Conservation (phyloP, 2,113 vertebrate genomes). For the Alectura lathami region DNA sequence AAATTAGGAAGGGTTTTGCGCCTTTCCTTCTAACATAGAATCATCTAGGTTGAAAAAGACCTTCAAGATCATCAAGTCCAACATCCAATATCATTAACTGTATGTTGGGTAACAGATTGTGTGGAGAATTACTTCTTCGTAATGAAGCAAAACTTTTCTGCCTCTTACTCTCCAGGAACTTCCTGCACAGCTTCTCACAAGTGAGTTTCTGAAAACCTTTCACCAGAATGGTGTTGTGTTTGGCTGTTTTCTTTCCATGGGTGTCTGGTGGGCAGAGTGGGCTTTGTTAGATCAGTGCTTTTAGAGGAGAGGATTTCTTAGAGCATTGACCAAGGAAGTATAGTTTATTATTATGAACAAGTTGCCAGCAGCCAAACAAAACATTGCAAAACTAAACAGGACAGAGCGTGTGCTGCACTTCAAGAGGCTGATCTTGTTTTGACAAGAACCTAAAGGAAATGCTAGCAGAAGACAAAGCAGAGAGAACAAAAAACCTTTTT, state of each 20-base stretch:
- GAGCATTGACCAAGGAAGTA: background rate
- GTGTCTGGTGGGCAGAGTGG: background rate
- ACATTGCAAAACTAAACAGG: slow-evolving; percentile 40
- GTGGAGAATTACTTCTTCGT: background rate
- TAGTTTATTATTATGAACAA: slow-evolving; percentile 8
- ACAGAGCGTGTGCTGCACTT: background rate
- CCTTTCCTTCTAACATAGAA: background rate
- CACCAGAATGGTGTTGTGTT: background rate
- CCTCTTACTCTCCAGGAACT: background rate
- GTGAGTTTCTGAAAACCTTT: background rate
- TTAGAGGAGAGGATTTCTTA: background rate
- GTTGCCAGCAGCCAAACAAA: slow-evolving; percentile 40
- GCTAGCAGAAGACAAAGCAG: background rate
- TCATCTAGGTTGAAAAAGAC: background rate
- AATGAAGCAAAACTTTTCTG: background rate
- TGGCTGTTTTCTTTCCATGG: background rate
- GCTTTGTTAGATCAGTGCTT: background rate
- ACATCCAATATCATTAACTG: background rate
- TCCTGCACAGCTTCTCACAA: background rate
- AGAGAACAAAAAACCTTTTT: background rate
- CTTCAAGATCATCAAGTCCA: background rate
- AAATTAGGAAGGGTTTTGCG: background rate
- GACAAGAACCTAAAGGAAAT: slow-evolving; percentile 35
- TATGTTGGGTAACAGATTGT: background rate
- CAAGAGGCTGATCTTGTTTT: slow-evolving; percentile 25